Base-by-base conservation (phyloP, 2,888 invertebrate genomes). In the Helleia helle region DNA sequence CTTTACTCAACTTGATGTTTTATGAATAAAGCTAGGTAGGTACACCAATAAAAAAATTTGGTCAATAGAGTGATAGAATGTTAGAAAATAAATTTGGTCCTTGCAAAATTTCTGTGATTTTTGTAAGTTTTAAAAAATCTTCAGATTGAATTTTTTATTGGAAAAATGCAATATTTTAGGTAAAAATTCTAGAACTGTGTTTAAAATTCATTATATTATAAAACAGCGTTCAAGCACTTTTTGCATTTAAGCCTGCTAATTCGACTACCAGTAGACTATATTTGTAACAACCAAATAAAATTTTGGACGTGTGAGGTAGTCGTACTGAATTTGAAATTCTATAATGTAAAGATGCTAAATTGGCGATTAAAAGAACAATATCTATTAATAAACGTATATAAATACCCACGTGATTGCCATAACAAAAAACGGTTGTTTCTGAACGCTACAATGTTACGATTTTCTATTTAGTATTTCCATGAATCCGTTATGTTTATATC, bases 241-340 rank as follows among this genome's bases (percentile, higher is more conserved):
- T 34, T 34, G 34, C 22, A 34, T 22, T 34, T 34, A 34, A 34
- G n/a, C 29, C 29, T 7, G 30, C 30, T n/a, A 30, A 9, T 9
- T 30, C 11, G n/a, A n/a, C n/a, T n/a, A n/a, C n/a, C 1, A 30
- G 30, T 11, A 18, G 18, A 18, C 8, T 6, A 7, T 11, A 11
- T 11, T 15, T 18, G 34, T 22, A 34, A 34, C 18, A 7, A 18
- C 8, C 6, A 7, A 22, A 22, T 4, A 22, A 5, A 18, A 12
- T 4, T 11, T 31, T 31, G 34, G 22, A 12, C 34, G 7, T 34
- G 31, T 17, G 22, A 22, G 14, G 14, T 30, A 30, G 15, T 15
- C 30, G 30, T n/a, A n/a, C n/a, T n/a, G n/a, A n/a, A n/a, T n/a
- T n/a, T n/a, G n/a, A 30, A 15, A 15, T 26, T 12, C 9, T 28